Evolutionary conservation across 2,797 vertebrate genomes (phyloP), one percentile per base, ranked within the genome.

Genomic region (Heteromormyrus szaboi): DNA sequence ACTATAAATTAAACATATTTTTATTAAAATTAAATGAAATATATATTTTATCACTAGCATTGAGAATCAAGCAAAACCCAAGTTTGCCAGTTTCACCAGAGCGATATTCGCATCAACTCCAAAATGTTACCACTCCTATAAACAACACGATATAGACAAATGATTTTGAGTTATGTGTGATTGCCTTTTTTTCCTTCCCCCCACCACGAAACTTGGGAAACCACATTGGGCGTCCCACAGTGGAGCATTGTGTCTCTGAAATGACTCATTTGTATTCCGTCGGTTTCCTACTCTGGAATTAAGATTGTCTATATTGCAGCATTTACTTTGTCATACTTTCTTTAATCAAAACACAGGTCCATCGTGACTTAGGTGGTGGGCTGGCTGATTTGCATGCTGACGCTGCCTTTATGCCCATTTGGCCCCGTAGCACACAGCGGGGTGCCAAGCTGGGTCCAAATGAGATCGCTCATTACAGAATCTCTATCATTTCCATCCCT

Each of bases 371-470:
- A 84, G n/a, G 81, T 50, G 81, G 46, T 4, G 14, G 46, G 48
- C 81, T 85, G 3, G 44, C 81, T 85, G 81, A 85, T 85, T 85
- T 85, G 81, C 81, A 85, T 51, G 81, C 46, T 46, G n/a, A 46
- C 5, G 19, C 44, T 51, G 48, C n/a, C 19, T 85, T 85, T 85
- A 50, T 17, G 11, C 22, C n/a, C 22, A 41, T 50, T 85, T 51
- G 48, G 79, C 46, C 81, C 22, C 5, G 3, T 51, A 25, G 41
- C 48, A 17, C 46, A 3, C 48, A 85, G 22, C n/a, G 9, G 11
- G 81, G 7, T 25, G 44, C 48, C 81, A 85, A 7, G 48, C 11
- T 25, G 81, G 46, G 85, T 50, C 19, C 29, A 56, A 17, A 56
- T 56, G 29, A 56, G 33, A 59, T 33, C 48, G 48, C 84, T 54